phyloP scores from a whole-genome alignment of 2,113 vertebrate species.

The Mormyrus iriodes region DNA sequence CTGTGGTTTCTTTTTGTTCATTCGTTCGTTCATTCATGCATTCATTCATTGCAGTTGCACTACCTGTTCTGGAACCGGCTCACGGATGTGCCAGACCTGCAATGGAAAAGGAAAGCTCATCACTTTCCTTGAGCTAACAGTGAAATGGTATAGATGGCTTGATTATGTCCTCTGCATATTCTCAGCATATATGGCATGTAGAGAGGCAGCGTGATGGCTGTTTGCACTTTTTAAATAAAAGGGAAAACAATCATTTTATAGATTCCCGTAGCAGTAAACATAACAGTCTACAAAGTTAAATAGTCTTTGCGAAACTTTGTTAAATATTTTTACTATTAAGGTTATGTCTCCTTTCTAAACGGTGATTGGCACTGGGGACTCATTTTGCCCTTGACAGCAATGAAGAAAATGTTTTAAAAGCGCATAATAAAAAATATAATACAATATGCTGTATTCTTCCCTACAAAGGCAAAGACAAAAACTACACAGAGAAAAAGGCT shows the following conservation, averaged over 20 bases:
- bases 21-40: neutral
- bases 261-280: neutral
- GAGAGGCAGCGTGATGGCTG: neutral
- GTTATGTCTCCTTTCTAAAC: neutral
- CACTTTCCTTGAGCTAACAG: conserved; percentile 29
- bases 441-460: neutral
- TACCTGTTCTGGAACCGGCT: conserved; percentile 28
- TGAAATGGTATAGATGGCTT: conserved; percentile 35
- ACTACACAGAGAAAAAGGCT: neutral
- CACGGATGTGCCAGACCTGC: neutral
- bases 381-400: neutral
- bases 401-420: neutral
- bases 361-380: neutral
- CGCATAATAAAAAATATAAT: neutral
- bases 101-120: conserved; percentile 33
- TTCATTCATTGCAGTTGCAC: conserved; percentile 22
- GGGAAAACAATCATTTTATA: neutral
- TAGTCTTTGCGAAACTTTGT: neutral
- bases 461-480: neutral
- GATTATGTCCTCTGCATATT: neutral
- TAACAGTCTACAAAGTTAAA: neutral
- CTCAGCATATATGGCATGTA: neutral
- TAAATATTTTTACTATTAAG: neutral
- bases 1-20: neutral
- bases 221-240: neutral